Evolutionary conservation across 2,888 invertebrate species (phyloP).

Genomic region (Agrotis clavis): DNA sequence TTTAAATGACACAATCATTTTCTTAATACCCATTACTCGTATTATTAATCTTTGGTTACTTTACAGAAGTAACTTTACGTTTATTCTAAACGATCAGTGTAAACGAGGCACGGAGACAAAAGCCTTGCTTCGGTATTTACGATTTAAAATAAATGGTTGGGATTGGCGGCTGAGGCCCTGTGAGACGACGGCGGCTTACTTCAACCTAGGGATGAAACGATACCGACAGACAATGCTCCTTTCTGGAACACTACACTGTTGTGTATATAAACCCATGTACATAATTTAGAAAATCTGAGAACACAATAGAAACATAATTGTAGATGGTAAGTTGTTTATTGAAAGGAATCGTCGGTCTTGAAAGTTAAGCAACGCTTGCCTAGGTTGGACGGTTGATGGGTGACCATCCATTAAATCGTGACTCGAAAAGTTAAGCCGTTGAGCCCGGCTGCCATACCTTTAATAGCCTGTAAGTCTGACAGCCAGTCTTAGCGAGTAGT

Average conservation of each 20-base stretch:
- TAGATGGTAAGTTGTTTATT: not conserved
- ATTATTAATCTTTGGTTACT: too few relatives aligned
- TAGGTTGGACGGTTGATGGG: too few relatives aligned
- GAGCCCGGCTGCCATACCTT: too few relatives aligned
- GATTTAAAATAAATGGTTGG: slow-evolving; percentile 84
- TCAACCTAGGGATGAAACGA: slow-evolving; percentile 33
- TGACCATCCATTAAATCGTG: too few relatives aligned
- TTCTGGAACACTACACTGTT: slow-evolving; percentile 22
- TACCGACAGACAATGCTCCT: slow-evolving; percentile 31
- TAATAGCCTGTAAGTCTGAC: too few relatives aligned
- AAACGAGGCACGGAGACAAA: slow-evolving; percentile 75
- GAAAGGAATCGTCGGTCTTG: too few relatives aligned
- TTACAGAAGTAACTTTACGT: too few relatives aligned
- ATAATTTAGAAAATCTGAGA: not conserved
- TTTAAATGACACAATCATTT: too few relatives aligned
- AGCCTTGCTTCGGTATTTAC: slow-evolving; percentile 80
- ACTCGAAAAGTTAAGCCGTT: too few relatives aligned
- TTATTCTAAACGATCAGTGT: slow-evolving; percentile 5
- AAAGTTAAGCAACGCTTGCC: too few relatives aligned
- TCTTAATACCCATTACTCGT: too few relatives aligned
- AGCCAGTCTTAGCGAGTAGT: too few relatives aligned
- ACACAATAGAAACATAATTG: not conserved
- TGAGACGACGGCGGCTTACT: slow-evolving; percentile 62
- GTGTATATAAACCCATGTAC: not conserved
- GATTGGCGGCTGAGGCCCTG: slow-evolving; percentile 76